Evolutionary conservation across 2,113 vertebrate genomes (phyloP), one percentile per base, ranked within the genome.

Genomic region (Oncorhynchus mykiss): DNA sequence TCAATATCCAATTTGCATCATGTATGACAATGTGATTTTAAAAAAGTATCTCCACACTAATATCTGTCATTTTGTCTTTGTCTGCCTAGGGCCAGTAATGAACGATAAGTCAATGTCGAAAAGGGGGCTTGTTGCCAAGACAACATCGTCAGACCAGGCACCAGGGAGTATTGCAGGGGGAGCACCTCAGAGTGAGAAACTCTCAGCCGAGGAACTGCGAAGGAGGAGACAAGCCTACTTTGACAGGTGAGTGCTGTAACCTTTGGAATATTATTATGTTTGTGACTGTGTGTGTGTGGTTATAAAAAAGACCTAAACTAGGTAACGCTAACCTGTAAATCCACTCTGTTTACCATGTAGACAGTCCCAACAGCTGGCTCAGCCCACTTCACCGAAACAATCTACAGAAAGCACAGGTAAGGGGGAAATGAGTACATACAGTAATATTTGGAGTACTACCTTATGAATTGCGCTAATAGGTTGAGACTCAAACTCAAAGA

Each of bases 201-300:
- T 97, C 67, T 93, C 95, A 71, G 96, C 96, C 22, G 97, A 99
- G 86, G 97, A 99, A 20, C 93, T 99, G 29, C 93, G 97, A 74
- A 95, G 91, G 82, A 95, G 94, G 84, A 95, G 97, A 93, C 96
- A 97, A 90, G 96, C 94, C 0, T 98, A 98, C 89, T 99, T 98
- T 92, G 96, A 98, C 91, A 96, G 96, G 97, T 96, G 94, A 89
- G 92, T 84, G 11, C 12, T 78, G 20, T 48, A 27, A 8, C 68
- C 27, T 65, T 62, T 62, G 9, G 2, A 6, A n/a, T 45, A 45
- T 68, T 27, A n/a, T 70, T n/a, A 5, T 8, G 39, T 45, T 45
- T 45, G 39, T 9, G 39, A 25, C 16, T 8, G 0, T 39, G 39
- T 45, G 39, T 31, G 39, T 22, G 68, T 11, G 4, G n/a, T 64